Percentiles rank a stretch among this genome's conserved stretches.
Conservation (phyloP, 2,888 invertebrate species). For the Germaria angustata region DNA sequence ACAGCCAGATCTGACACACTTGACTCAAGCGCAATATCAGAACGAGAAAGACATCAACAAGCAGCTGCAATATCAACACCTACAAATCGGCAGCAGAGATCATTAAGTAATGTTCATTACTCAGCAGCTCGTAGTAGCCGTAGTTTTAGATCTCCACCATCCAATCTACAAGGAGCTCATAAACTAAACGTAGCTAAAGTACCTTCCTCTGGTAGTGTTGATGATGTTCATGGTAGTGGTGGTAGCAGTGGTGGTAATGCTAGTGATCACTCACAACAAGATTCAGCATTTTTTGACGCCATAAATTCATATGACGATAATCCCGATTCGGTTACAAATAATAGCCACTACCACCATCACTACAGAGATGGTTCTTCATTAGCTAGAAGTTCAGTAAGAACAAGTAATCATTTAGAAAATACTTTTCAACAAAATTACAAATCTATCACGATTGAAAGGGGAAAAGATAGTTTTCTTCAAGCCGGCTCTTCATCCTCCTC, state of each 20-base stretch:
- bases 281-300: slow-evolving; percentile 78
- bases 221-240: slow-evolving; percentile 72
- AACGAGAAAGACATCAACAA: slow-evolving; percentile 71
- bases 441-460: slow-evolving; percentile 73
- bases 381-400: slow-evolving; percentile 78
- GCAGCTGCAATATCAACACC: slow-evolving; percentile 66
- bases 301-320: slow-evolving; percentile 76
- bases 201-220: slow-evolving; percentile 68
- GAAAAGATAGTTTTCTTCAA: slow-evolving; percentile 74
- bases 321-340: slow-evolving; percentile 54
- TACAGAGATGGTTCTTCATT: slow-evolving; percentile 76
- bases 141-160: slow-evolving; percentile 48
- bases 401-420: slow-evolving; percentile 78
- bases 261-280: slow-evolving; percentile 76
- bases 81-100: slow-evolving; percentile 55
- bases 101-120: slow-evolving; percentile 61
- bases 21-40: slow-evolving; percentile 84
- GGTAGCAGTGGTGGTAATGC: slow-evolving; percentile 75
- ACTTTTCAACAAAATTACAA: slow-evolving; percentile 79
- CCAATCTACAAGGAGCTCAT: slow-evolving; percentile 36
- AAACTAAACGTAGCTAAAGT: slow-evolving; percentile 52
- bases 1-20: slow-evolving; percentile 87
- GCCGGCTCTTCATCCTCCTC: slow-evolving; percentile 64
- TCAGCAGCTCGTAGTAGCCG: slow-evolving; percentile 36
- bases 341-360: slow-evolving; percentile 65